Percentiles rank a stretch among this genome's conserved stretches.
Evolutionary conservation across 1,140 invertebrate species (phyloP).

Genomic region (Ephestia elutella): DNA sequence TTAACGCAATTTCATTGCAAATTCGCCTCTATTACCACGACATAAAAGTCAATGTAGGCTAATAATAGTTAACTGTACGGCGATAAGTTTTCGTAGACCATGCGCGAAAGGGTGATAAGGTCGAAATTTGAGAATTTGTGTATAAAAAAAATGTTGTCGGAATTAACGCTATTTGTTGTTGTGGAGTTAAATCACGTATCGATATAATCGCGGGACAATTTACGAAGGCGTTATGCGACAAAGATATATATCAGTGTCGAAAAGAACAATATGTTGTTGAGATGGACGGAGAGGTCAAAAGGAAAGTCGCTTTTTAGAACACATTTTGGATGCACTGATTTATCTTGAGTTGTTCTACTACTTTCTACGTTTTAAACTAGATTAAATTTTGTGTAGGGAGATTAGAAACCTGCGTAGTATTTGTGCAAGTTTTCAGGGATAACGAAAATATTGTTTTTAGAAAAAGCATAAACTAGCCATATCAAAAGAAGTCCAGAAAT

Average conservation of each 20-base stretch:
- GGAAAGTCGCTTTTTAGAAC: background rate
- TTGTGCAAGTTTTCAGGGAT: no score
- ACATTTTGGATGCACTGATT: background rate
- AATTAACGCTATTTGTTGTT: constrained; percentile 4
- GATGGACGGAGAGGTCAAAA: background rate
- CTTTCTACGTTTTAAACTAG: no score
- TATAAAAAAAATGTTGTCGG: background rate
- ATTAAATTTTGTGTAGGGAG: no score
- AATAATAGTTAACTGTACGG: no score
- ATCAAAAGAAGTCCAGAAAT: no score
- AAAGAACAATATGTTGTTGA: constrained; percentile 3
- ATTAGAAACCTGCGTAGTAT: no score
- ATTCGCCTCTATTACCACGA: background rate
- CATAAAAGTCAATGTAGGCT: background rate
- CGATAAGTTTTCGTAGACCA: background rate
- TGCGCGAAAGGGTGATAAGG: background rate
- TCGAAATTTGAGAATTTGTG: background rate
- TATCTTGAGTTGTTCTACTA: background rate
- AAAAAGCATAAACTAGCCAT: no score
- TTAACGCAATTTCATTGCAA: background rate
- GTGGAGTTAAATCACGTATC: constrained; percentile 11
- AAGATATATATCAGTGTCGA: constrained; percentile 7
- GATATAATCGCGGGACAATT: constrained; percentile 9
- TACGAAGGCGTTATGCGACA: background rate
- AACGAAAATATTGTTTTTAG: no score